Evolutionary conservation across 2,797 vertebrate species (phyloP), one percentile per base, ranked within the genome.

Genomic region (Melanotaenia maccullochi): DNA sequence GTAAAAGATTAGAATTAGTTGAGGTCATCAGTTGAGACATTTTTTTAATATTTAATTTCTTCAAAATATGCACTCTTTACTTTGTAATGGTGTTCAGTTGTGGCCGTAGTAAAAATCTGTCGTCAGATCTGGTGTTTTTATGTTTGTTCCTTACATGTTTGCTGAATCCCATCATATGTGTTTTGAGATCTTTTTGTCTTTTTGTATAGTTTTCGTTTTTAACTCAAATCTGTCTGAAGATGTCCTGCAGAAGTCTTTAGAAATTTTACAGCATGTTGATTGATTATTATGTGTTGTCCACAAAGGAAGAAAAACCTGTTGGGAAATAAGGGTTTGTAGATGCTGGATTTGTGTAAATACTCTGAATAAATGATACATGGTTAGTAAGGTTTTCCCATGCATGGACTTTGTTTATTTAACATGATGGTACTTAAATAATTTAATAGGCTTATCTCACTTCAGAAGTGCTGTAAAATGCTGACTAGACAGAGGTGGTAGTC

Each of bases 401-500:
- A 49, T 22, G 49, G 3, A 9, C 49, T 24, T 24, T 11, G 3
- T 22, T 22, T 52, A 20, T 47, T 47, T 47, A 13, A 13, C 13
- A 40, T 16, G 13, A 40, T 13, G 14, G 13, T 40, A 16, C 38
- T 49, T 22, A n/a, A 6, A 49, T 5, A 49, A 52, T 47, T 20
- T 20, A 47, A n/a, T 6, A 47, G 60, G 68, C 30, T 65, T 25
- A 32, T 63, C 44, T 14, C 49, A n/a, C 32, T 69, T 57, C 65
- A 32, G 52, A 69, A 61, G 5, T 74, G 38, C 70, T 67, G 67
- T 38, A 65, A 32, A 55, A 9, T 40, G 4, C 28, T 66, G 28
- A 81, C 47, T 35, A 30, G 42, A 56, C 24, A 51, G 56, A 24
- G 47, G 13, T 54, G 24, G 24, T 22, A 24, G 30, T 56, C n/a